Evolutionary conservation across 2,797 vertebrate species (phyloP).

Genomic region (Anomalospiza imberbis): DNA sequence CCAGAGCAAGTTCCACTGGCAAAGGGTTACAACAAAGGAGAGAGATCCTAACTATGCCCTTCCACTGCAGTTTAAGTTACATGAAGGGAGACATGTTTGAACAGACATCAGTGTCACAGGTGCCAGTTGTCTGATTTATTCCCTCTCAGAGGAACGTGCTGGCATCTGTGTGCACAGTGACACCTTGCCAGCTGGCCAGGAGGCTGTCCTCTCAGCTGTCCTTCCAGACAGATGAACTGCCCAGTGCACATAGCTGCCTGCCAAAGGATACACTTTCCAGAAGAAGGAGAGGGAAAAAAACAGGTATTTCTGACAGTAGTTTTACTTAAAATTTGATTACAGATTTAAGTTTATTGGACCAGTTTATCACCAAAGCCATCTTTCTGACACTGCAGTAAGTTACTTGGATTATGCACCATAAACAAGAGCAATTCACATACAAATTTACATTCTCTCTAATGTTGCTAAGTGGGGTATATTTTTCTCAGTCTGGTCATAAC

Average conservation of each 20-base stretch:
- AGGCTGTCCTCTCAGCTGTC: constrained; percentile 44
- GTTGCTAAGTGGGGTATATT: neutral
- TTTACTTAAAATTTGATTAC: constrained; percentile 40
- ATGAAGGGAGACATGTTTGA: neutral
- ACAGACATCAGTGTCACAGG: constrained; percentile 4
- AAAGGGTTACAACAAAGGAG: neutral
- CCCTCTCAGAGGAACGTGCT: constrained; percentile 3
- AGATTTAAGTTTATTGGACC: neutral
- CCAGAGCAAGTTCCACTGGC: neutral
- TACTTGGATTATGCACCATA: neutral
- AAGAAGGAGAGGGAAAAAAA: neutral
- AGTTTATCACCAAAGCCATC: neutral
- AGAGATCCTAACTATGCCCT: neutral
- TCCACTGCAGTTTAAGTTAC: constrained; percentile 23
- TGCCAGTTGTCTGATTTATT: constrained; percentile 37
- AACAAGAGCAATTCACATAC: neutral
- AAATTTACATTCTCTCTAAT: neutral
- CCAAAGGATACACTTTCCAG: constrained; percentile 19
- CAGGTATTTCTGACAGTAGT: neutral
- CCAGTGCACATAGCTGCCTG: neutral
- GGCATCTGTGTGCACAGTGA: neutral
- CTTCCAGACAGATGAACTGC: constrained; percentile 50
- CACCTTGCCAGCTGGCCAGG: constrained; percentile 64
- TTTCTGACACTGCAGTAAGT: neutral
- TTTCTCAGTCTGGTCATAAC: neutral